These are phyloP conservation scores for Bursaphelenchus mucronatus DNA, from an alignment of 1,140 invertebrate genomes.

Conservation along the genomic window DNA sequence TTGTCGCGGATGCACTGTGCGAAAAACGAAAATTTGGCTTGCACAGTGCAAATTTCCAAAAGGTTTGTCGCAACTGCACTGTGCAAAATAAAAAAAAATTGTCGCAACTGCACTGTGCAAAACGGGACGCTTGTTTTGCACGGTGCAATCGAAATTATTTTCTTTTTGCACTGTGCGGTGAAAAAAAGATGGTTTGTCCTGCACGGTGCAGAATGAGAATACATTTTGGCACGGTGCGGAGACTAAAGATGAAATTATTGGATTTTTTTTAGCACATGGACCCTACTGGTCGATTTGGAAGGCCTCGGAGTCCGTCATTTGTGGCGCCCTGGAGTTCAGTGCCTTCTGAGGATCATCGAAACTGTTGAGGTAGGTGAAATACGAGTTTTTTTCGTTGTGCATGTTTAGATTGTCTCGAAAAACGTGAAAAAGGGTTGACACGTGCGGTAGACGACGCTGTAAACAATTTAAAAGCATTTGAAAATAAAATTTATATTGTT, in stretches of 20 bases:
- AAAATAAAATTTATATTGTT: conserved; percentile 34
- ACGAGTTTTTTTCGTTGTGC: conserved; percentile 15
- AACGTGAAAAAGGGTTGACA: not conserved
- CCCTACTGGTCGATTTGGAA: conserved; percentile 83
- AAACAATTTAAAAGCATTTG: not conserved
- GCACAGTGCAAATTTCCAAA: too few species aligned
- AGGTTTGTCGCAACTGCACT: too few species aligned
- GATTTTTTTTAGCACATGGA: conserved; percentile 68
- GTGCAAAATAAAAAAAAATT: too few species aligned
- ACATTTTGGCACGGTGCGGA: too few species aligned
- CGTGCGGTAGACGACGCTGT: not conserved
- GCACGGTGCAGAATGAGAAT: too few species aligned
- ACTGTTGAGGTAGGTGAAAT: conserved; percentile 71
- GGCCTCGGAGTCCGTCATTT: conserved; percentile 90
- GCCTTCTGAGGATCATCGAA: conserved; percentile 84
- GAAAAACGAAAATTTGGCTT: too few species aligned
- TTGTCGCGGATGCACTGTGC: too few species aligned
- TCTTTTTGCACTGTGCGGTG: too few species aligned
- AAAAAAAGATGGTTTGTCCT: too few species aligned
- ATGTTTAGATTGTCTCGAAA: not conserved
- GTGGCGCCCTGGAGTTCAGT: conserved; percentile 85
- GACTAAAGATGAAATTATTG: not conserved
- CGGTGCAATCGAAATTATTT: too few species aligned
- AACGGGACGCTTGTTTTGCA: too few species aligned
- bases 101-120: too few species aligned